Evolutionary conservation across 2,113 vertebrate species (phyloP).

Genomic region (Myotis lucifugus): DNA sequence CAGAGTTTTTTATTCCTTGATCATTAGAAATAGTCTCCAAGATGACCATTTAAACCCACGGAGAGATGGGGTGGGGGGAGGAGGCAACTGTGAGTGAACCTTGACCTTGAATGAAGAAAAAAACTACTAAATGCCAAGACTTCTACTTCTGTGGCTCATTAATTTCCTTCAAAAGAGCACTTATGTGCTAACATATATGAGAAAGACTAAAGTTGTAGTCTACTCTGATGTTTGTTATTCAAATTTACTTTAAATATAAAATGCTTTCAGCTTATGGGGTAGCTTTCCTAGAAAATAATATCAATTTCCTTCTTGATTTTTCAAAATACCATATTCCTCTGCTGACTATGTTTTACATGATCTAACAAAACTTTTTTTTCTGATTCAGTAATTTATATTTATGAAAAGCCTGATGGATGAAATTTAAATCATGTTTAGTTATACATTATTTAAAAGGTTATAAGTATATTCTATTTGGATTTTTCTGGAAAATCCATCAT

Average conservation of each 20-base stretch:
- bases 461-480: neutral
- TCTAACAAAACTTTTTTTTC: neutral
- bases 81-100: neutral
- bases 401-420: neutral
- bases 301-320: neutral
- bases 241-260: slow-evolving; percentile 16
- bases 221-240: neutral
- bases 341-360: neutral
- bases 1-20: neutral
- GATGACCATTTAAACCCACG: neutral
- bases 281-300: slow-evolving; percentile 16
- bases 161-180: neutral
- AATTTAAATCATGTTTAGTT: neutral
- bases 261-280: neutral
- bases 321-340: neutral
- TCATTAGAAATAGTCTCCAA: neutral
- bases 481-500: neutral
- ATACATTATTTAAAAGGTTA: neutral
- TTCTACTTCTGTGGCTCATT: neutral
- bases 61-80: neutral
- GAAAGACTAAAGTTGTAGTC: neutral
- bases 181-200: neutral
- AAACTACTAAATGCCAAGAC: neutral
- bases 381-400: neutral
- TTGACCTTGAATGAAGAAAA: slow-evolving; percentile 35